Base-by-base conservation (phyloP, 2,113 vertebrate species). In the Coptodon bakossiorum region DNA sequence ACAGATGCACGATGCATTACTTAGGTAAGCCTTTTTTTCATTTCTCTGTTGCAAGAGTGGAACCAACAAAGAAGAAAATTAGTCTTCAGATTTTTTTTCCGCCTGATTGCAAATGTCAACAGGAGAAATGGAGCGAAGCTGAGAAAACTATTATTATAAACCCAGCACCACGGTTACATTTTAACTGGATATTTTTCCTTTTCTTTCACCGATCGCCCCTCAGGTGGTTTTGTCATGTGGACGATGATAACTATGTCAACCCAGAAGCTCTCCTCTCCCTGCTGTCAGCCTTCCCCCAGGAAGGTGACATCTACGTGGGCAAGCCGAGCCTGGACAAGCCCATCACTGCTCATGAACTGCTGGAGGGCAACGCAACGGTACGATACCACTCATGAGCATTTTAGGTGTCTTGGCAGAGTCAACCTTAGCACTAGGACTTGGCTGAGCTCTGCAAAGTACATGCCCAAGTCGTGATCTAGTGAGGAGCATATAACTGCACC, bases 211-310 rank as follows among this genome's bases (percentile, higher is more conserved):
- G 31, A 61, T 54, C 78, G 14, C 31, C 81, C 19, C 19, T 82
- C 84, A 95, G 89, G 91, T 99, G 98, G 98, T 97, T 99, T 93
- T 99, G 98, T 85, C 98, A 99, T 2, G 96, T 99, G 80, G 98
- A 99, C 9, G 98, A 99, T 0, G 98, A 99, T 84, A 99, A 99
- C 94, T 99, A 98, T 3, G 80, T 99, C 87, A 98, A 98, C 90
- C 95, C 96, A 3, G 66, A 9, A 19, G 96, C 96, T 0, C 96
- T 99, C 78, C 91, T 98, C 43, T 93, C 93, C 76, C 93, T 98
- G 85, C 97, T 99, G 76, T 95, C 92, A 0, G 83, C 95, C 66
- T 97, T 98, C 38, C 95, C 96, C 0, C 93, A 29, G 1, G 86
- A 89, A 1, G 68, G 81, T 0, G 97, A 99, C 0, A 27, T 98